These are phyloP conservation scores for Echinometra lucunter DNA, from an alignment of 53 echinoderm and acorn worm genomes.

Conservation along the genomic window DNA sequence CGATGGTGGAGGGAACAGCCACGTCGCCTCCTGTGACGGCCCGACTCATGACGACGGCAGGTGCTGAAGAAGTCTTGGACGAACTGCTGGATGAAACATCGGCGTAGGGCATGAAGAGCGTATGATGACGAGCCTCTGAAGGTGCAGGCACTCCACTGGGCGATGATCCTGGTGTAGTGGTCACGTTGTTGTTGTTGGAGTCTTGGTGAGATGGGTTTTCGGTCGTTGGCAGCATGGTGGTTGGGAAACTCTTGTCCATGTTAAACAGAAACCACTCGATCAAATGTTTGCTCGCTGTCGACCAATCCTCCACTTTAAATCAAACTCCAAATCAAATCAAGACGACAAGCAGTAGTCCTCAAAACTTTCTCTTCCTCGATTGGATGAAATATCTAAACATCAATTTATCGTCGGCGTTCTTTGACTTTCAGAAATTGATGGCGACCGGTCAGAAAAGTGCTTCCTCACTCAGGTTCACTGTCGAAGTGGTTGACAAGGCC, in stretches of 20 bases:
- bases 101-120: slow-evolving; percentile 70
- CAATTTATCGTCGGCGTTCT: slow-evolving; percentile 64
- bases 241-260: slow-evolving; percentile 64
- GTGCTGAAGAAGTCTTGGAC: slow-evolving; percentile 50
- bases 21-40: slow-evolving; percentile 5
- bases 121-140: slow-evolving; percentile 57
- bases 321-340: slow-evolving; percentile 61
- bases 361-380: slow-evolving; percentile 44
- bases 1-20: neutral
- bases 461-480: neutral
- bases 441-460: slow-evolving; percentile 11
- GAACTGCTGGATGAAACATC: slow-evolving; percentile 50
- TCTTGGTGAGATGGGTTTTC: slow-evolving; percentile 52
- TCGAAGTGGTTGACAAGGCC: slow-evolving; percentile 6
- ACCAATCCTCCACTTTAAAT: slow-evolving; percentile 67
- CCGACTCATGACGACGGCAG: slow-evolving; percentile 68
- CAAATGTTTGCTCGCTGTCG: slow-evolving; percentile 28
- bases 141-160: neutral
- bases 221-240: slow-evolving; percentile 60
- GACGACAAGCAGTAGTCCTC: neutral
- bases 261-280: slow-evolving; percentile 54
- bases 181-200: slow-evolving; percentile 56
- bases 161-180: neutral
- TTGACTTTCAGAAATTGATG: slow-evolving; percentile 66
- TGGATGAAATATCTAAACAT: slow-evolving; percentile 61